phyloP scores from a whole-genome alignment of 2,113 vertebrate species.

The Mionectes macconnelli region DNA sequence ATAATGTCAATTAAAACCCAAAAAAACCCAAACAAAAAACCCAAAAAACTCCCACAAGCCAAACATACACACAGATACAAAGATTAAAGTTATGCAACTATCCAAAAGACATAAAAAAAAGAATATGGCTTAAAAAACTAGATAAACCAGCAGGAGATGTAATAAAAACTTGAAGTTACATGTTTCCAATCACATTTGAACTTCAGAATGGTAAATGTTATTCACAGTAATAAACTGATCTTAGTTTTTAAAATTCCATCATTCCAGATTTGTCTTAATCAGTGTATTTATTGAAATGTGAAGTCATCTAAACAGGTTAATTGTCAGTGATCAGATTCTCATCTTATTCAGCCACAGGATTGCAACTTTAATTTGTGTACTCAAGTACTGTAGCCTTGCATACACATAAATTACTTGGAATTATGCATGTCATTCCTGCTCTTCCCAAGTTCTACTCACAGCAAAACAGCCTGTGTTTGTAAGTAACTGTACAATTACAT shows the following conservation, averaged over 20 bases:
- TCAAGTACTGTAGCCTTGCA: not conserved
- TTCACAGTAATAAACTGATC: not conserved
- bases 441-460: not conserved
- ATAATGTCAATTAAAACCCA: not conserved
- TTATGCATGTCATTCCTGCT: not conserved
- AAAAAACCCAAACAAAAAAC: not conserved
- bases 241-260: not conserved
- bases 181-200: not conserved
- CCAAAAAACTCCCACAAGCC: not conserved
- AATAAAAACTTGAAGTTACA: not conserved
- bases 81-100: not conserved
- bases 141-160: not conserved
- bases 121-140: not conserved
- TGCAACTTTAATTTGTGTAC: not conserved
- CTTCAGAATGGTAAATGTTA: not conserved
- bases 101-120: not conserved
- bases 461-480: not conserved
- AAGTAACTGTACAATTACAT: not conserved
- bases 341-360: not conserved
- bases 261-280: not conserved
- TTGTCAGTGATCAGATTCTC: not conserved
- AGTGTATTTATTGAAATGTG: not conserved
- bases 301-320: constrained; percentile 9
- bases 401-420: not conserved
- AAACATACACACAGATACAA: not conserved